These are phyloP conservation scores for Palythoa grandis DNA, from an alignment of 92 coral and sea anemone species.

Conservation along the genomic window DNA sequence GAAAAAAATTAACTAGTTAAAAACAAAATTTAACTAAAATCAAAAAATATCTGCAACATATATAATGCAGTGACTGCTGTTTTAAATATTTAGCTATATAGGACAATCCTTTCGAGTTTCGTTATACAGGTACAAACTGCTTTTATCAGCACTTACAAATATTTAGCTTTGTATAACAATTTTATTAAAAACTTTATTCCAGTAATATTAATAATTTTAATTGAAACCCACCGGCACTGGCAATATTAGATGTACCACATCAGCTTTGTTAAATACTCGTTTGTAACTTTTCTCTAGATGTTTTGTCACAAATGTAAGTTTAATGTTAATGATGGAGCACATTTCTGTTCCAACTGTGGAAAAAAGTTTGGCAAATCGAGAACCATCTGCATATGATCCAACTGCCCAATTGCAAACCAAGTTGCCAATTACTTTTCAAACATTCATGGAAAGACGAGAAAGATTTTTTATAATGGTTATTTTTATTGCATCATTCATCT, in stretches of 20 bases:
- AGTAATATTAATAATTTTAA: neutral
- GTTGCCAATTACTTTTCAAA: conserved; percentile 28
- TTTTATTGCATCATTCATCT: neutral
- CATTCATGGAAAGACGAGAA: conserved; percentile 17
- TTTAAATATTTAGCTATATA: too few relatives aligned
- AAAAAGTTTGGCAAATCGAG: conserved; percentile 6
- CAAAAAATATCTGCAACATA: too few relatives aligned
- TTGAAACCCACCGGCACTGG: neutral
- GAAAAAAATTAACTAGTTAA: too few relatives aligned
- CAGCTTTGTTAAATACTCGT: conserved; percentile 16
- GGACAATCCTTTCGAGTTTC: too few relatives aligned
- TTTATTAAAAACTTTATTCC: neutral
- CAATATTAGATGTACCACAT: neutral
- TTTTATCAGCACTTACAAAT: too few relatives aligned
- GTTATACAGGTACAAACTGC: too few relatives aligned
- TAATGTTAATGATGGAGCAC: conserved; percentile 21
- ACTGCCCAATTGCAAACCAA: conserved; percentile 22
- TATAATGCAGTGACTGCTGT: neutral
- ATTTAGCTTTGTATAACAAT: neutral
- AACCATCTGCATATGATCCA: conserved; percentile 18
- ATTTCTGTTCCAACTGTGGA: conserved; percentile 40
- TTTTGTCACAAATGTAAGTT: conserved; percentile 22
- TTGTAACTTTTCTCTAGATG: conserved; percentile 13
- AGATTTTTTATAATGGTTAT: too few relatives aligned
- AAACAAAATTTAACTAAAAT: too few relatives aligned